These are phyloP conservation scores for Brachionichthys hirsutus DNA, from an alignment of 2,113 vertebrate species.

Conservation along the genomic window DNA sequence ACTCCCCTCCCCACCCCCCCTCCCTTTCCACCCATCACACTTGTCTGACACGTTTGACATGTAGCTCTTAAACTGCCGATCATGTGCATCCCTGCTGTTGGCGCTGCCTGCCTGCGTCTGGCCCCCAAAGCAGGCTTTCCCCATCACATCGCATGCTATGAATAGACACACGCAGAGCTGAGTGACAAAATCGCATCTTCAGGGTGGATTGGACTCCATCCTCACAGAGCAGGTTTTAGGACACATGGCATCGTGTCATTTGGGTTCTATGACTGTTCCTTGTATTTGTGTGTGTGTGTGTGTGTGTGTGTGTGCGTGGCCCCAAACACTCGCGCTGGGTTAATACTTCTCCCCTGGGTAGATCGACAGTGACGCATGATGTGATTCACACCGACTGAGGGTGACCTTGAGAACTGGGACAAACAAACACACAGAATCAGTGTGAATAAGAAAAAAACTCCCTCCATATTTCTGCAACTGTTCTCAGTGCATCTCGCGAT, in stretches of 20 bases:
- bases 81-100: constrained; percentile 17
- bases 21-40: constrained; percentile 1
- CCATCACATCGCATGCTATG: constrained; percentile 15
- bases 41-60: constrained; percentile 28
- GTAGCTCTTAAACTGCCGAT: constrained; percentile 35
- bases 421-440: constrained; percentile 39
- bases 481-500: constrained; percentile 16
- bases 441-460: background rate
- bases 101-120: constrained; percentile 35
- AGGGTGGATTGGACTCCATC: constrained; percentile 46
- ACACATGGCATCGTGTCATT: constrained; percentile 47
- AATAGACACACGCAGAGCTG: constrained; percentile 10
- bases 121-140: constrained; percentile 44
- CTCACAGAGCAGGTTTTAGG: constrained; percentile 44
- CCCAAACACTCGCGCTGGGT: constrained; percentile 66
- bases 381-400: constrained; percentile 83
- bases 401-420: constrained; percentile 84
- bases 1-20: background rate
- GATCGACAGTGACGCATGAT: constrained; percentile 76
- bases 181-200: constrained; percentile 59
- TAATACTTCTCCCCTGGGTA: constrained; percentile 78
- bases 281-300: background rate
- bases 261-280: constrained; percentile 36
- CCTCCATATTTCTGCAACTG: constrained; percentile 21
- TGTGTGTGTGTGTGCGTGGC: constrained; percentile 27